Percentiles rank a stretch among this genome's conserved stretches.
These are phyloP conservation scores for Lophochroa leadbeateri DNA, from an alignment of 2,113 vertebrate genomes.

Conservation along the genomic window DNA sequence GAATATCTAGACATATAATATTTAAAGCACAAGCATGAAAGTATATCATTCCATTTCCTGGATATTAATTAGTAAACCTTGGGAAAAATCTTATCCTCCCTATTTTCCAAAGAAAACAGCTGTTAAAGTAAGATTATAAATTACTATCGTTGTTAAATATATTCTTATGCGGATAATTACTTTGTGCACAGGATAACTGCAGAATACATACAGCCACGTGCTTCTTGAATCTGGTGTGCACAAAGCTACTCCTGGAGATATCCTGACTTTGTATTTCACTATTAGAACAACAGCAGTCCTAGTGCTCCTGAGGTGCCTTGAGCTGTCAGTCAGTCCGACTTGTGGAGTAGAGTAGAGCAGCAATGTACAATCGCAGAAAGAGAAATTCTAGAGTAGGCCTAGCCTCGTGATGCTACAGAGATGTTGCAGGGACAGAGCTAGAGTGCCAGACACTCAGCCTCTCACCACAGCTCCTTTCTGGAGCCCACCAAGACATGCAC, in stretches of 20 bases:
- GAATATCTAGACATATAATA: background rate
- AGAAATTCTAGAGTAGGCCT: background rate
- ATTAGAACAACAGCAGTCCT: background rate
- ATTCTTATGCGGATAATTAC: background rate
- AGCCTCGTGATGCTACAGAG: background rate
- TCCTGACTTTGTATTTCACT: background rate
- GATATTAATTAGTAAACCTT: background rate
- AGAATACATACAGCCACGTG: background rate
- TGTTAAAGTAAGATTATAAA: background rate
- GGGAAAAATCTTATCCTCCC: background rate
- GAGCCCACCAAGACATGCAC: background rate
- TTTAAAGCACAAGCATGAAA: background rate
- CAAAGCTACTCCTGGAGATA: background rate
- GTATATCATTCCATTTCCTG: background rate
- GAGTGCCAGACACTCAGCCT: background rate
- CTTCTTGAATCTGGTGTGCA: background rate
- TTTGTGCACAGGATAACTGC: background rate
- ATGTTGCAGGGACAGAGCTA: background rate
- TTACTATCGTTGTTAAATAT: background rate
- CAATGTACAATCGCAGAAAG: background rate
- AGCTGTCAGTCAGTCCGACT: background rate
- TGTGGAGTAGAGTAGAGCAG: background rate
- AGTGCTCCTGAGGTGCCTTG: background rate
- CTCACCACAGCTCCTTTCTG: background rate
- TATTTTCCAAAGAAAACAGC: background rate